These are phyloP conservation scores for Aptenodytes patagonicus DNA, from an alignment of 2,113 vertebrate genomes.

Conservation along the genomic window DNA sequence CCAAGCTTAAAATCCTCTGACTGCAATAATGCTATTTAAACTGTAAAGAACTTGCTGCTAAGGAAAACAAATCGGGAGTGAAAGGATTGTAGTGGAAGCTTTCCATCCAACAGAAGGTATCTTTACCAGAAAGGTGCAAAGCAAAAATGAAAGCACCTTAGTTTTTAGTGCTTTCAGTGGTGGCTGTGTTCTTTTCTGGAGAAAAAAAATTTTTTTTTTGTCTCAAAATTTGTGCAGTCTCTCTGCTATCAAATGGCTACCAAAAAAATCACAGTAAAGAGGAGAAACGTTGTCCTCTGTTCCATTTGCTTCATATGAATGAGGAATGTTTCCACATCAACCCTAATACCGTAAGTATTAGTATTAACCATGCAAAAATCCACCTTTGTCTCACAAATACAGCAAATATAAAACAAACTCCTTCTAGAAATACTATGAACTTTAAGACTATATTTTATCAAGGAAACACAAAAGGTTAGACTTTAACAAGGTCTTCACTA, in stretches of 20 bases:
- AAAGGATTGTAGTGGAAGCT: not conserved
- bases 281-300: rapidly evolving
- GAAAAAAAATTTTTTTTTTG: not conserved
- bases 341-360: not conserved
- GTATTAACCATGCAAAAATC: not conserved
- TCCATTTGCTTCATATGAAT: not conserved
- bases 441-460: not conserved
- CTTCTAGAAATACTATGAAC: not conserved
- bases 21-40: not conserved
- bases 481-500: not conserved
- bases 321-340: not conserved
- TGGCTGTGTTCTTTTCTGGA: not conserved
- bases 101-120: not conserved
- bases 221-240: not conserved
- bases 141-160: not conserved
- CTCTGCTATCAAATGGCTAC: not conserved
- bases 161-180: not conserved
- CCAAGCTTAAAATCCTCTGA: not conserved
- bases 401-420: not conserved
- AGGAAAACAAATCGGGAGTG: not conserved
- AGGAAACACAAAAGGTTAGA: not conserved
- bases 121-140: not conserved
- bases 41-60: not conserved
- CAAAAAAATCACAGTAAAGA: not conserved
- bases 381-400: not conserved